Percentiles rank a stretch among this genome's conserved stretches.
These are phyloP conservation scores for Hydractinia echinata DNA, from an alignment of 30 jellyfish, hydroid and myxozoan species.

Conservation along the genomic window DNA sequence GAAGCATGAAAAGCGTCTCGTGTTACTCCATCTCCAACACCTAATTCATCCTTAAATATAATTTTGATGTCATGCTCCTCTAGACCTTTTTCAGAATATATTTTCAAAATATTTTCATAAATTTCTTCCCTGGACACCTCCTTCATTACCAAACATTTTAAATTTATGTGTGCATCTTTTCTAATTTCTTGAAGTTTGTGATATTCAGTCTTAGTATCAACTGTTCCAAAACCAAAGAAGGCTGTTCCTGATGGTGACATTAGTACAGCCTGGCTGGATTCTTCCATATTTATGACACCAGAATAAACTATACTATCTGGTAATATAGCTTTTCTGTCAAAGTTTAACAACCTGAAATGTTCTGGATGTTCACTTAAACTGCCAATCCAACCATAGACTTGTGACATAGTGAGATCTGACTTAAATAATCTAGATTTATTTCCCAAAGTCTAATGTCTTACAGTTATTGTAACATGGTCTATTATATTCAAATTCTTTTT, in stretches of 20 bases:
- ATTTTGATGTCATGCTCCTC: not conserved
- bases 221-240: slow-evolving; percentile 1
- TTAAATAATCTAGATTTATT: slow-evolving; percentile 1
- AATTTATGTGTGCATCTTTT: too few species aligned
- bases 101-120: slow-evolving; percentile 4
- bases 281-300: slow-evolving; percentile 11
- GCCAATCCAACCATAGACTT: slow-evolving; percentile 7
- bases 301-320: not conserved
- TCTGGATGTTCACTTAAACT: not conserved
- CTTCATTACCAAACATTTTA: not conserved
- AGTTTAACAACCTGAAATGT: not conserved
- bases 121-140: not conserved
- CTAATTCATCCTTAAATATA: not conserved
- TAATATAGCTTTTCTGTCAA: not conserved
- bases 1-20: not conserved
- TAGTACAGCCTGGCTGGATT: not conserved
- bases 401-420: not conserved
- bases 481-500: too few species aligned
- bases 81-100: too few species aligned
- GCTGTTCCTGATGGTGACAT: slow-evolving; percentile 1
- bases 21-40: not conserved
- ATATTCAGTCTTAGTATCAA: not conserved
- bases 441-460: not conserved
- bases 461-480: not conserved
- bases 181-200: not conserved